Evolutionary conservation across 1,140 invertebrate species (phyloP).

Genomic region (Temnothorax curvispinosus): DNA sequence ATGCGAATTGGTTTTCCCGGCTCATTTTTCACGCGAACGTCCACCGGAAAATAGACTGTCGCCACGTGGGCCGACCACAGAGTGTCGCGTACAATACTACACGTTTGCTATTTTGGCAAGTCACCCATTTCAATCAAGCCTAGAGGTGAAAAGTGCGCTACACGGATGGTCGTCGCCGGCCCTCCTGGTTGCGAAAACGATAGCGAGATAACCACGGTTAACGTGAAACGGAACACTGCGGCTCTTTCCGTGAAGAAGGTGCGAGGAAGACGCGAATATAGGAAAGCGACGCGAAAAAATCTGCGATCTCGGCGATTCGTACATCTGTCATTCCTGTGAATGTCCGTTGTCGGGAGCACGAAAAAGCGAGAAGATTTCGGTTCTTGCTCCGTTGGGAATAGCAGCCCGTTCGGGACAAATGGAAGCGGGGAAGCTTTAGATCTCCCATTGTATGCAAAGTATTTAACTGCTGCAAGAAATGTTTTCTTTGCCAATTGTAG

Average conservation of each 20-base stretch:
- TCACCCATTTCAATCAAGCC: constrained; percentile 75
- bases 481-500: constrained; percentile 35
- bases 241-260: neutral
- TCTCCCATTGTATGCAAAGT: constrained; percentile 43
- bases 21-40: constrained; percentile 74
- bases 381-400: constrained; percentile 51
- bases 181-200: neutral
- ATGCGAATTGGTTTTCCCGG: constrained; percentile 69
- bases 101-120: constrained; percentile 72
- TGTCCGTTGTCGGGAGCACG: constrained; percentile 16
- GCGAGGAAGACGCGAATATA: neutral
- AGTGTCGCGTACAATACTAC: constrained; percentile 66
- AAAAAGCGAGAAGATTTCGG: constrained; percentile 45
- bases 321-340: constrained; percentile 63
- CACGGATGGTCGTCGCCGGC: neutral
- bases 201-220: neutral
- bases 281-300: constrained; percentile 1
- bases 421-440: constrained; percentile 39
- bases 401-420: constrained; percentile 47
- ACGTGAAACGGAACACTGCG: neutral
- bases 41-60: constrained; percentile 68
- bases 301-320: neutral
- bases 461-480: constrained; percentile 8
- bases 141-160: constrained; percentile 13
- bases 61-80: constrained; percentile 16